These are phyloP conservation scores for Nemurella pictetii DNA, from an alignment of 2,888 invertebrate species.

Conservation along the genomic window DNA sequence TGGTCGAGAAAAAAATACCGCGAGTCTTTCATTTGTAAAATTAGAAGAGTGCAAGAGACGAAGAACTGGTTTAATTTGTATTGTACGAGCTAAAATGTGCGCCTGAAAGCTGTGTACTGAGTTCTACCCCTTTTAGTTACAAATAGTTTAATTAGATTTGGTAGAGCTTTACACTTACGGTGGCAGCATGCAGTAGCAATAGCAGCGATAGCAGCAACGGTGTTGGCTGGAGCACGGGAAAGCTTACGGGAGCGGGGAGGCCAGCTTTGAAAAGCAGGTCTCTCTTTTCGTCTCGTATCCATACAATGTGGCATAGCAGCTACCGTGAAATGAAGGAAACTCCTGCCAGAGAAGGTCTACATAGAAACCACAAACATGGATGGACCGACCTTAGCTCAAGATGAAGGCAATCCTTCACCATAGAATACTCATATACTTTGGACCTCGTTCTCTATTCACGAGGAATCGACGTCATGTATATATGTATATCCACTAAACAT, in stretches of 20 bases:
- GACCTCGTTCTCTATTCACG: not conserved
- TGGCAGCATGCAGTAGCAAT: not conserved
- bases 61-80: not conserved
- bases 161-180: conserved; percentile 29
- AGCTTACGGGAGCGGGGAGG: not conserved
- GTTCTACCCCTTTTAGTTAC: conserved; percentile 7
- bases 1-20: not conserved
- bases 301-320: not conserved
- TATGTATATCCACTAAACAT: not conserved
- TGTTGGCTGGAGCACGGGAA: no score
- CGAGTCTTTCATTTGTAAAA: not conserved
- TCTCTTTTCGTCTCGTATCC: not conserved
- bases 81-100: not conserved
- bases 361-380: not conserved
- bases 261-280: not conserved
- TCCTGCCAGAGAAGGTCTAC: not conserved
- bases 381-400: not conserved
- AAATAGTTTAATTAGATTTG: conserved; percentile 36
- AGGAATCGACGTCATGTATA: not conserved
- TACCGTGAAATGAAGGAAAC: not conserved
- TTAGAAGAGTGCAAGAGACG: not conserved
- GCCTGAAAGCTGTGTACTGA: not conserved
- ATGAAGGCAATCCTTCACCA: not conserved
- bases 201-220: not conserved
- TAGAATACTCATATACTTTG: not conserved